Conservation (phyloP, 2,113 vertebrate species). For the Gadus macrocephalus region DNA sequence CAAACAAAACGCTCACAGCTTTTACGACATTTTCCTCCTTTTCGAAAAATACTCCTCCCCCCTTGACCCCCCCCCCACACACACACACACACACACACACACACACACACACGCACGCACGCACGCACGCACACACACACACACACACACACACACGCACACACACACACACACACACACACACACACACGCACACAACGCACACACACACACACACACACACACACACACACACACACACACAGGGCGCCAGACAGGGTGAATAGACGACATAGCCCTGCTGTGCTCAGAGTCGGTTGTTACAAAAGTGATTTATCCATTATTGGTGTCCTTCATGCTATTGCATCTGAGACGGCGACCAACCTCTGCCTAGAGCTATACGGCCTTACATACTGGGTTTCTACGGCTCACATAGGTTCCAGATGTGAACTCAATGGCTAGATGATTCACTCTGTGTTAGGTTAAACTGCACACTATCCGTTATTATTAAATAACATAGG, state of each 20-base stretch:
- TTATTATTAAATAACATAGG: not conserved
- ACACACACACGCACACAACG: too few relatives aligned
- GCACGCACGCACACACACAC: too few relatives aligned
- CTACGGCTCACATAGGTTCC: constrained; percentile 32
- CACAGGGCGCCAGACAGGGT: too few relatives aligned
- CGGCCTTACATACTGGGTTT: constrained; percentile 27
- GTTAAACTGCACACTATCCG: not conserved
- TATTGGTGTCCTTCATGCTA: constrained; percentile 19
- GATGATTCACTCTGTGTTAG: constrained; percentile 23
- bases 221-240: too few relatives aligned
- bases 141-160: too few relatives aligned
- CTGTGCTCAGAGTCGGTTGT: constrained; percentile 9
- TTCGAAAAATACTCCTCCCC: not conserved
- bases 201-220: too few relatives aligned
- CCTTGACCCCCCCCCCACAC: not conserved
- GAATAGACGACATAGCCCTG: too few relatives aligned
- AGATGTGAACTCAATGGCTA: constrained; percentile 48
- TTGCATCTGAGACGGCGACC: constrained; percentile 24
- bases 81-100: too few relatives aligned
- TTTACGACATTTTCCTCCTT: constrained; percentile 31
- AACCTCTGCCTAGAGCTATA: constrained; percentile 6
- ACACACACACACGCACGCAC: too few relatives aligned
- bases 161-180: too few relatives aligned
- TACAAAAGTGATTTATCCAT: constrained; percentile 31
- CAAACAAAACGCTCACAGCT: constrained; percentile 45